phyloP scores from a whole-genome alignment of 2,797 vertebrate genomes.

The Ammospiza maritima region DNA sequence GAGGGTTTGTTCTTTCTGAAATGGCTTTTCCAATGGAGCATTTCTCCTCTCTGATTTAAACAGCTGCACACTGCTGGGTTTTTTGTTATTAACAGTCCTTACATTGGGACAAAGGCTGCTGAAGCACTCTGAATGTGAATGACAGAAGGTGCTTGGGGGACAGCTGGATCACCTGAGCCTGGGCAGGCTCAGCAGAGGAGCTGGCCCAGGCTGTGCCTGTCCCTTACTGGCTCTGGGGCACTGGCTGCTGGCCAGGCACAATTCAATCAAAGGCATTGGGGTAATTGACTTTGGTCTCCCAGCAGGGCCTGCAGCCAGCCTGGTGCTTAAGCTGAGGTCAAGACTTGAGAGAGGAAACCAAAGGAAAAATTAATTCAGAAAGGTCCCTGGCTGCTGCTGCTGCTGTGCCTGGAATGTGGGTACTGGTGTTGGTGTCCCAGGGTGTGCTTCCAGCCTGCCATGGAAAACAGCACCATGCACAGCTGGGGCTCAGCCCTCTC shows the following conservation, averaged over 20 bases:
- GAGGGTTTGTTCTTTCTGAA: not conserved
- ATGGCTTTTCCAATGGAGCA: slow-evolving; percentile 9
- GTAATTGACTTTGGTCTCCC: slow-evolving; percentile 19
- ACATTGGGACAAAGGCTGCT: not conserved
- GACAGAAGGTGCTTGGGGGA: fast-evolving
- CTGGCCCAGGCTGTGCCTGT: not conserved
- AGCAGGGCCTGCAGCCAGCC: slow-evolving; percentile 1
- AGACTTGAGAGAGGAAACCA: slow-evolving; percentile 6
- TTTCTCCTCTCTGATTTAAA: not conserved
- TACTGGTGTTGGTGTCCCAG: not conserved
- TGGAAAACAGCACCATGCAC: fast-evolving
- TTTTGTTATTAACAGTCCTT: not conserved
- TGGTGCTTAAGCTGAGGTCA: not conserved
- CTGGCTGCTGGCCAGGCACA: not conserved
- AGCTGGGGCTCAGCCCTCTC: not conserved
- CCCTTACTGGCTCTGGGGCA: not conserved
- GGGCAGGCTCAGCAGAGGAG: not conserved
- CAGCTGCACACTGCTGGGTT: not conserved
- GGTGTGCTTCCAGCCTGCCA: not conserved
- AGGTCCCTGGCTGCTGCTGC: not conserved
- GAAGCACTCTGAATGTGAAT: not conserved
- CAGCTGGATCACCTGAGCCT: not conserved
- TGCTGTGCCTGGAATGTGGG: not conserved
- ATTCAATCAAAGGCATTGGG: not conserved
- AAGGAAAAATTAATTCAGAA: slow-evolving; percentile 13